Evolutionary conservation across 2,888 invertebrate species (phyloP).

Genomic region (Danaus chrysippus): DNA sequence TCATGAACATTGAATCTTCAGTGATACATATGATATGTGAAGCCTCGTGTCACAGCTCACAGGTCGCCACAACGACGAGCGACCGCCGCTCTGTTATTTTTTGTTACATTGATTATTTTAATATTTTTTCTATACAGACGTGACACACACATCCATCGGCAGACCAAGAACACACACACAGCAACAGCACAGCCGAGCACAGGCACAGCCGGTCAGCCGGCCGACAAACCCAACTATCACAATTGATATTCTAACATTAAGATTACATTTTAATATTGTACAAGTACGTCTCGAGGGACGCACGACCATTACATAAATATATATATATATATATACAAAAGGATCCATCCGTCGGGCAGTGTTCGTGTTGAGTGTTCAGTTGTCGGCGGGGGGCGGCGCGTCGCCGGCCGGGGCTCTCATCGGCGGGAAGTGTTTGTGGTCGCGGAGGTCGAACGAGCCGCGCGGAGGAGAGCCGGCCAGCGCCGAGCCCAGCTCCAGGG

Average conservation of each 20-base stretch:
- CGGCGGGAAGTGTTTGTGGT: constrained; percentile 91
- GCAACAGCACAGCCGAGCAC: constrained; percentile 9
- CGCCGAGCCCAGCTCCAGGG: constrained; percentile 85
- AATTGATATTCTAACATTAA: constrained; percentile 19
- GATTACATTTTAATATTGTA: constrained; percentile 24
- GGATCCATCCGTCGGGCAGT: constrained; percentile 16
- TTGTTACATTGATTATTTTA: constrained; percentile 4
- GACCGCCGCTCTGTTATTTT: constrained; percentile 17
- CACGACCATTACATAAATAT: constrained; percentile 28
- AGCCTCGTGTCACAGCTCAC: constrained; percentile 5
- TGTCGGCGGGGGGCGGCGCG: constrained; percentile 1
- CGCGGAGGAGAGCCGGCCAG: constrained; percentile 82
- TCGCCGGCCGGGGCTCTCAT: constrained; percentile 67
- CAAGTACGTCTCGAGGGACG: constrained; percentile 25
- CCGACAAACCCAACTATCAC: constrained; percentile 23
- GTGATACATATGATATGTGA: constrained; percentile 11
- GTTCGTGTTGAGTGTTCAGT: no score
- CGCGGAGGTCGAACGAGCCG: constrained; percentile 86
- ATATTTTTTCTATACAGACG: background rate
- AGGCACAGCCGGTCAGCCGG: constrained; percentile 12
- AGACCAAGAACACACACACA: background rate
- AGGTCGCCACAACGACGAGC: background rate
- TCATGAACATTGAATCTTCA: no score
- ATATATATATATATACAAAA: constrained; percentile 9
- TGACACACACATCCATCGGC: constrained; percentile 2